Evolutionary conservation across 2,113 vertebrate species (phyloP).

Genomic region (Podarcis muralis): DNA sequence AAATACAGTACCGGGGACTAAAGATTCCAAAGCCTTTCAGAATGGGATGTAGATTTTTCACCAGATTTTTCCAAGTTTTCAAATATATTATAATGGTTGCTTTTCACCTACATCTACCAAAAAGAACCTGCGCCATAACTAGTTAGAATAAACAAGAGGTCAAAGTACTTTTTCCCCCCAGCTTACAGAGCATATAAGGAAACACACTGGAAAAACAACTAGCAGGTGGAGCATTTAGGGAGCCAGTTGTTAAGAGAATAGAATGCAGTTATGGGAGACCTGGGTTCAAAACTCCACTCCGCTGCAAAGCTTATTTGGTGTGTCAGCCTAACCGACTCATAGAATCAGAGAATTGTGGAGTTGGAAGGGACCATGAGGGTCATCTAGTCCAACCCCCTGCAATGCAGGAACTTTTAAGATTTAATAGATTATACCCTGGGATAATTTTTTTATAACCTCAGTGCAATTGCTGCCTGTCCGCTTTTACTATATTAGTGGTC

Average conservation of each 20-base stretch:
- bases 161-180: neutral
- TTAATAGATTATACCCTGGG: neutral
- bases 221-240: neutral
- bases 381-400: neutral
- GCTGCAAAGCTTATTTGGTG: neutral
- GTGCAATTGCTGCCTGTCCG: neutral
- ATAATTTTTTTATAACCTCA: neutral
- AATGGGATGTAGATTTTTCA: neutral
- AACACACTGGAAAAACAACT: neutral
- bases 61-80: neutral
- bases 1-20: slow-evolving; percentile 40
- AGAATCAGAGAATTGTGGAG: no score
- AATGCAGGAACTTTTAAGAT: neutral
- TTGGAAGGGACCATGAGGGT: neutral
- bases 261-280: neutral
- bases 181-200: neutral
- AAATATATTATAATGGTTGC: neutral
- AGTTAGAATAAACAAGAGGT: slow-evolving; percentile 29
- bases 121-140: slow-evolving; percentile 1
- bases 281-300: neutral
- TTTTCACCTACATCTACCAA: slow-evolving; percentile 30
- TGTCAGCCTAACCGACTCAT: neutral
- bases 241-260: neutral
- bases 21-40: slow-evolving; percentile 39
- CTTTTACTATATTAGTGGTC: neutral